Evolutionary conservation across 2,113 vertebrate species (phyloP), one percentile per base, ranked within the genome.

Genomic region (Elephas maximus): DNA sequence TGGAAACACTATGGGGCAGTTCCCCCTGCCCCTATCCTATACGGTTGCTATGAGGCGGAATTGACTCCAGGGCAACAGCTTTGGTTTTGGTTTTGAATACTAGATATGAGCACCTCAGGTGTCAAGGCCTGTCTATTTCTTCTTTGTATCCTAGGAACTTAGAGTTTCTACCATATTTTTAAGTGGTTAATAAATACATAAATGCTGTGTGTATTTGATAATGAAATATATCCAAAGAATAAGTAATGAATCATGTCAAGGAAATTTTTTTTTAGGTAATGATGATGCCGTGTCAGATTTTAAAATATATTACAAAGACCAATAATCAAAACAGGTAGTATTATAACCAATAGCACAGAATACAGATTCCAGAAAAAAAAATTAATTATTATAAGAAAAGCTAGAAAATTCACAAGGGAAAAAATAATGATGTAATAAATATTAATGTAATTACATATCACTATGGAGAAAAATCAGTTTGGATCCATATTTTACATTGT

Each of bases 151-250:
- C 33, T 9, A 92, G 73, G 5, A 94, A 74, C 8, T 57, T 77
- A 60, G 5, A 89, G 9, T 8, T 91, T 45, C 28, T 88, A 24
- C 45, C 30, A 67, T 88, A 41, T 82, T 44, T 53, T 88, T 79
- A 92, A 65, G 37, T 79, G 12, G 28, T 71, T 24, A 48, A 74
- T 8, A 37, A 93, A 74, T 48, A 57, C 1, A 67, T 57, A 65
- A 2, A 37, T 89, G 37, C 9, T 91, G 24, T 84, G 53, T 69
- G 2, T 80, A 60, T 74, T 80, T 92, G 53, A 85, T 85, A 79
- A 69, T 85, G 24, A 85, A 95, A 90, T 83, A 48, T 21, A n/a
- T 73, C 3, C n/a, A 89, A 89, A 95, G 24, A 65, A 37, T 88
- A 77, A 45, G 33, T 37, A 92, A 82, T 60, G 45, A 81, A 88